phyloP scores from a whole-genome alignment of 2,113 vertebrate species.

The Oreochromis spilurus region DNA sequence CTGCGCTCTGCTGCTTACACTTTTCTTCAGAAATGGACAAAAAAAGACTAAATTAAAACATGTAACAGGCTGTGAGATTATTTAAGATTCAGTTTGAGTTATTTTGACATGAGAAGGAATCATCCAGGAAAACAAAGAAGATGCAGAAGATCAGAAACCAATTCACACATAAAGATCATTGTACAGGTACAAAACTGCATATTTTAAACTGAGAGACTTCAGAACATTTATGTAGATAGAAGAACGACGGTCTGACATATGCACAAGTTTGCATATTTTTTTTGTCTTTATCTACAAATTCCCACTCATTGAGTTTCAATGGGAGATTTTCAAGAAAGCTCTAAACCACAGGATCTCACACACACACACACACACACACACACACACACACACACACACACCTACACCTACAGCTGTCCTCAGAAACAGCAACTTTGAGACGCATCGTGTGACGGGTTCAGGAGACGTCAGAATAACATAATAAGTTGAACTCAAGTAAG shows the following conservation, averaged over 20 bases:
- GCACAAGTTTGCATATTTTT: not conserved
- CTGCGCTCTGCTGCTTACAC: not conserved
- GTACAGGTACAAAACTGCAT: not conserved
- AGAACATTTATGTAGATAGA: not conserved
- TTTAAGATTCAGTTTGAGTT: not conserved
- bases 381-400: not conserved
- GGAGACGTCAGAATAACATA: not conserved
- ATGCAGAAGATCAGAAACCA: not conserved
- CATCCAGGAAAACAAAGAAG: not conserved
- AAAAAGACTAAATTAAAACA: not conserved
- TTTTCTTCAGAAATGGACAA: not conserved
- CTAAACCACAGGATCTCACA: not conserved
- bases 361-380: not conserved
- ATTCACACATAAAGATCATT: not conserved
- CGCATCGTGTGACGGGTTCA: not conserved
- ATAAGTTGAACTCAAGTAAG: not conserved
- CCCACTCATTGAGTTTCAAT: not conserved
- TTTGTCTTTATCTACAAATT: not conserved
- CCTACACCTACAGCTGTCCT: not conserved
- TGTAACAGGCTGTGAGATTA: not conserved
- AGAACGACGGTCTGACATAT: not conserved
- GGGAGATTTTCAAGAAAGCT: not conserved
- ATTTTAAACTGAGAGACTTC: not conserved
- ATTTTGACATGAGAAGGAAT: accelerated
- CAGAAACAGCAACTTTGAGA: not conserved